phyloP scores from a whole-genome alignment of 2,888 invertebrate genomes.

The Drosophila multiciliata region DNA sequence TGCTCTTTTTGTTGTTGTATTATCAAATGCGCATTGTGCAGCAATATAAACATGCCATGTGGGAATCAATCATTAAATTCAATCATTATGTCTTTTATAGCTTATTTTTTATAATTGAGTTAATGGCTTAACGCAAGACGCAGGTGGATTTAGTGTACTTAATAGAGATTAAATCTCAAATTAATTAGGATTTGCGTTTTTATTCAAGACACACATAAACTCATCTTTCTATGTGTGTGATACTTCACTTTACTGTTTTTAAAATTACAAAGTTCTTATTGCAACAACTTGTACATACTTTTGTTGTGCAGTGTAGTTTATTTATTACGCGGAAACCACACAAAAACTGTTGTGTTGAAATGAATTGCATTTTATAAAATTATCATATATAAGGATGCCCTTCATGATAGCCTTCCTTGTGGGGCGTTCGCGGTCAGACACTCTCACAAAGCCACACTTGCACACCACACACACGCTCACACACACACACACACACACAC shows the following conservation, averaged over 20 bases:
- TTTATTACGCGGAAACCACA: slow-evolving; percentile 75
- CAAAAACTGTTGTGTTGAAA: slow-evolving; percentile 64
- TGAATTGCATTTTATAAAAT: slow-evolving; percentile 75
- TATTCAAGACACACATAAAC: background rate
- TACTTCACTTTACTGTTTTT: background rate
- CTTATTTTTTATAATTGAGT: slow-evolving; percentile 35
- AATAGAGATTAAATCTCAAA: slow-evolving; percentile 1
- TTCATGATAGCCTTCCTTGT: slow-evolving; percentile 76
- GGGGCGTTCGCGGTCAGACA: slow-evolving; percentile 75
- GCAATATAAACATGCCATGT: slow-evolving; percentile 16
- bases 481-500: slow-evolving; percentile 7
- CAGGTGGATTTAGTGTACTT: background rate
- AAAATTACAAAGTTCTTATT: background rate
- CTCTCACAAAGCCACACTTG: slow-evolving; percentile 33
- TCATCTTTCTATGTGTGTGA: background rate
- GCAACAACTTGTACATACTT: background rate
- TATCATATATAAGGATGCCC: slow-evolving; percentile 77
- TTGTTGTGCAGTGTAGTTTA: slow-evolving; percentile 47
- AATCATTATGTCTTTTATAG: slow-evolving; percentile 26
- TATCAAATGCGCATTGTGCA: slow-evolving; percentile 49
- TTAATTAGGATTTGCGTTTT: background rate
- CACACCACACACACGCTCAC: slow-evolving; percentile 26
- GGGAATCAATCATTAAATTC: slow-evolving; percentile 45
- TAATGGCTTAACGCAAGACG: slow-evolving; percentile 15
- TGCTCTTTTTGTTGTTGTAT: background rate